Conservation (phyloP, 2,888 invertebrate genomes). For the Metellina segmentata region DNA sequence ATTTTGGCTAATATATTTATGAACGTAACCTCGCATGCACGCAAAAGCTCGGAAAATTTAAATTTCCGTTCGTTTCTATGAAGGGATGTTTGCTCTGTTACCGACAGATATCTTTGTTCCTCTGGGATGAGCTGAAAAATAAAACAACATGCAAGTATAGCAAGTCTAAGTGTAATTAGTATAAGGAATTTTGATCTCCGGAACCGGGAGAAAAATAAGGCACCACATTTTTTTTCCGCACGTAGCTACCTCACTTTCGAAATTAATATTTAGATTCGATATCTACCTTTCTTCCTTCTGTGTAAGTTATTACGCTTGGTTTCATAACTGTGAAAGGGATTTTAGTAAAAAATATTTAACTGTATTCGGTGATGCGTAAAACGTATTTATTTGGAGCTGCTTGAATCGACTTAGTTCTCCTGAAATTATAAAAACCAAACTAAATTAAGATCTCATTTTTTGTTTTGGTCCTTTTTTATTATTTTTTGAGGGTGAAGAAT, state of each 20-base stretch:
- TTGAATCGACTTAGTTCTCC: background rate
- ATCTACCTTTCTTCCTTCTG: background rate
- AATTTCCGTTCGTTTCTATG: background rate
- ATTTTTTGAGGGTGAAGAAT: background rate
- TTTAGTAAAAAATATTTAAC: background rate
- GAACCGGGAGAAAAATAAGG: background rate
- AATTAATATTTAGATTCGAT: background rate
- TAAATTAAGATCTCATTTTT: background rate
- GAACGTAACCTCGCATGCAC: background rate
- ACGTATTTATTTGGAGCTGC: background rate
- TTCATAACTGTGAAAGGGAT: background rate
- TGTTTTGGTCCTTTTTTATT: background rate
- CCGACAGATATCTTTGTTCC: too few species aligned
- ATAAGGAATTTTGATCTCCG: background rate
- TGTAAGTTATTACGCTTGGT: background rate
- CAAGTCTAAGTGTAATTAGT: background rate
- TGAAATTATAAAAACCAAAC: background rate
- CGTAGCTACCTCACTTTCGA: background rate
- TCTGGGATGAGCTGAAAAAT: too few species aligned
- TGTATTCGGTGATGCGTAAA: background rate
- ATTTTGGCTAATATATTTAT: background rate
- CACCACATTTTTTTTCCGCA: background rate
- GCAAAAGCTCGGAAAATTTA: background rate
- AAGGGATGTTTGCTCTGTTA: too few species aligned
- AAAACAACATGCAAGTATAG: background rate